These are phyloP conservation scores for Morpho achilles DNA, from an alignment of 2,888 invertebrate genomes.

Conservation along the genomic window DNA sequence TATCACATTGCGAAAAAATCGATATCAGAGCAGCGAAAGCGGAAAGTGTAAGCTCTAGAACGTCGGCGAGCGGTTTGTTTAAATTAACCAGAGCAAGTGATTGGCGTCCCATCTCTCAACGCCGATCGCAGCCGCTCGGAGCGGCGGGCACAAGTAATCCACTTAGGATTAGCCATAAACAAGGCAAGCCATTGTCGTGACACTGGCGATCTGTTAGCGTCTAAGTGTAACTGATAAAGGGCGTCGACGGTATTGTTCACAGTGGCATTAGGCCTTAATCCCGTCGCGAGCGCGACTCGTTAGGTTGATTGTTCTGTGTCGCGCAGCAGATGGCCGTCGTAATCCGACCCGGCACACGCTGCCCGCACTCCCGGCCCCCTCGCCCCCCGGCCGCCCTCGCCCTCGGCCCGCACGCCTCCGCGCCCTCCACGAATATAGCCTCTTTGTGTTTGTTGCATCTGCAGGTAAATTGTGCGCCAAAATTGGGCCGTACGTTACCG, in stretches of 20 bases:
- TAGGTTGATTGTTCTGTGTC: slow-evolving; percentile 73
- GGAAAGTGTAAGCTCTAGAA: slow-evolving; percentile 4
- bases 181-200: slow-evolving; percentile 67
- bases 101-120: slow-evolving; percentile 31
- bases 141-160: slow-evolving; percentile 57
- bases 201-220: slow-evolving; percentile 71
- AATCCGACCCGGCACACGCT: slow-evolving; percentile 58
- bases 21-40: neutral
- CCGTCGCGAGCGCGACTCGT: slow-evolving; percentile 71
- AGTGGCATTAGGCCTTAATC: slow-evolving; percentile 73
- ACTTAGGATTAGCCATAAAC: slow-evolving; percentile 74
- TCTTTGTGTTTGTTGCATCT: slow-evolving; percentile 78
- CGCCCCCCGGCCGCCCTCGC: slow-evolving; percentile 9
- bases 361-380: slow-evolving; percentile 16
- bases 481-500: slow-evolving; percentile 68
- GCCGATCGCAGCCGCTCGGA: slow-evolving; percentile 30
- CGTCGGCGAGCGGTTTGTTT: slow-evolving; percentile 8
- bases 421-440: slow-evolving; percentile 55
- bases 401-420: slow-evolving; percentile 27
- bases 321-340: slow-evolving; percentile 71
- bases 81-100: slow-evolving; percentile 28
- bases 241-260: slow-evolving; percentile 68
- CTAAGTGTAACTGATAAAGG: slow-evolving; percentile 44
- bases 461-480: slow-evolving; percentile 75
- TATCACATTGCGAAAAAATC: too few species aligned